Evolutionary conservation across 2,888 invertebrate species (phyloP).

Genomic region (Drosophila crucigera): DNA sequence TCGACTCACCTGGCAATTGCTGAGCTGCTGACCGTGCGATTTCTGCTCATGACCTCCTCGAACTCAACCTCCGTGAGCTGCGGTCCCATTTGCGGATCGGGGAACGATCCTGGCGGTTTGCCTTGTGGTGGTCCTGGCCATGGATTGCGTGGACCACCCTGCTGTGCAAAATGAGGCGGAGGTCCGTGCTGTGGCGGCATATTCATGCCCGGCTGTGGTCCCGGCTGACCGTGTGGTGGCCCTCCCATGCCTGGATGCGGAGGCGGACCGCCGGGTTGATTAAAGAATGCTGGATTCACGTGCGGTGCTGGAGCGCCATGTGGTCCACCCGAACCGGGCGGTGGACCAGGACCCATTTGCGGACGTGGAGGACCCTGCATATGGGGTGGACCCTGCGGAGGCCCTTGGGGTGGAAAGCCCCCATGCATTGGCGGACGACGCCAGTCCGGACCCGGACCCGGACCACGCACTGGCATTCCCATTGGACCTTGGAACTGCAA

Average conservation of each 20-base stretch:
- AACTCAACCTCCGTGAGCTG: slow-evolving; percentile 96
- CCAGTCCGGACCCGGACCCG: slow-evolving; percentile 90
- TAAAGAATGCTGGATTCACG: slow-evolving; percentile 98
- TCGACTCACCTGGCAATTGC: slow-evolving; percentile 91
- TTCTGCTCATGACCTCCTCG: slow-evolving; percentile 98
- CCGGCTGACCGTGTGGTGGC: slow-evolving; percentile 86
- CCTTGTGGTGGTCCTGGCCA: slow-evolving; percentile 87
- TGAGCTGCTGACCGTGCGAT: slow-evolving; percentile 98
- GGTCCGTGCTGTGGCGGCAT: slow-evolving; percentile 87
- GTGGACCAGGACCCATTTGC: slow-evolving; percentile 86
- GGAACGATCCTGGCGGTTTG: slow-evolving; percentile 84
- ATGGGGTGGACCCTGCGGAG: slow-evolving; percentile 89
- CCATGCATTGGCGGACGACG: slow-evolving; percentile 91
- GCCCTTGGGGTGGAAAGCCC: slow-evolving; percentile 87
- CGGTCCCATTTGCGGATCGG: slow-evolving; percentile 86
- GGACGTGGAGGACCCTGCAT: slow-evolving; percentile 89
- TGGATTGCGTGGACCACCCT: slow-evolving; percentile 90
- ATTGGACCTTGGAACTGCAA: slow-evolving; percentile 85
- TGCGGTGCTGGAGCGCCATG: slow-evolving; percentile 94
- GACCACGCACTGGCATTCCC: slow-evolving; percentile 86
- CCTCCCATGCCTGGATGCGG: slow-evolving; percentile 86
- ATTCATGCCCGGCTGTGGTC: slow-evolving; percentile 85
- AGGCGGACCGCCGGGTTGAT: slow-evolving; percentile 87
- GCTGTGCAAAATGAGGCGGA: slow-evolving; percentile 89
- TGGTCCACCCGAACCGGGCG: slow-evolving; percentile 83